These are phyloP conservation scores for Falco punctatus DNA, from an alignment of 2,113 vertebrate species.

Conservation along the genomic window DNA sequence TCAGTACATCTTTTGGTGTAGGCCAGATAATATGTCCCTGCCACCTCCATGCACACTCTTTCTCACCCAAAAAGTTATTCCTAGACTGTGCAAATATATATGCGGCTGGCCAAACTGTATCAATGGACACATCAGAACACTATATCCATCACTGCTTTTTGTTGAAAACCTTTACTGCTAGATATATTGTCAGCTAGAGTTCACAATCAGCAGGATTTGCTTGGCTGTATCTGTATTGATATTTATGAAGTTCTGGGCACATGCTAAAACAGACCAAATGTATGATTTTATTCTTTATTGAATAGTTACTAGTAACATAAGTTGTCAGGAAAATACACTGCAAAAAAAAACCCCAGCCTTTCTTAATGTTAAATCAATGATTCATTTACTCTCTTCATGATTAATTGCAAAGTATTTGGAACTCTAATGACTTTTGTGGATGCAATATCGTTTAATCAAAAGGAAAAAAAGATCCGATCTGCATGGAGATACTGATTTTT, in stretches of 20 bases:
- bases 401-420: conserved; percentile 50
- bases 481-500: not conserved
- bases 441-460: conserved; percentile 10
- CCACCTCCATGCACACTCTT: not conserved
- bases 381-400: conserved; percentile 51
- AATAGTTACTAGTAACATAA: conserved; percentile 23
- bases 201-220: not conserved
- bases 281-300: conserved; percentile 51
- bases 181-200: not conserved
- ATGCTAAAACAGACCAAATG: not conserved
- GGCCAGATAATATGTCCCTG: not conserved
- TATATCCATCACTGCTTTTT: not conserved
- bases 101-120: not conserved
- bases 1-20: not conserved
- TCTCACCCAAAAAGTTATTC: not conserved
- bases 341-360: not conserved
- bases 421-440: conserved; percentile 43
- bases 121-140: not conserved
- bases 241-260: not conserved
- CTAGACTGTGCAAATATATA: not conserved
- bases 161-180: not conserved
- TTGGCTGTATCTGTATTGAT: not conserved
- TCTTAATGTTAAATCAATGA: conserved; percentile 65
- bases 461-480: not conserved
- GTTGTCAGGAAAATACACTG: conserved; percentile 21